These are phyloP conservation scores for Cephus spinipes DNA, from an alignment of 2,888 invertebrate species.

Conservation along the genomic window DNA sequence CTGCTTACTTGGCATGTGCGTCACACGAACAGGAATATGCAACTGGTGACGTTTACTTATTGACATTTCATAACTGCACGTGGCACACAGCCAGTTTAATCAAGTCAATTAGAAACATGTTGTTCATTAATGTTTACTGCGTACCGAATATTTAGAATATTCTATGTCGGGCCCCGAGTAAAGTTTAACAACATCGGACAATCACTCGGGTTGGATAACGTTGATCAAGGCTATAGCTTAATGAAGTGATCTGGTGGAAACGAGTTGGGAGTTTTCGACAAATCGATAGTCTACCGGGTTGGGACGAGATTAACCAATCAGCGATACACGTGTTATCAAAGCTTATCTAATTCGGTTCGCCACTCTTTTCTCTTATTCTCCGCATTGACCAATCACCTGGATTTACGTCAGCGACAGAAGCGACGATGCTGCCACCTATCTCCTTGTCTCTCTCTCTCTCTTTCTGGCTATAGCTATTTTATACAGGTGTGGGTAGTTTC, in stretches of 20 bases:
- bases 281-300: slow-evolving; percentile 32
- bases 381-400: background rate
- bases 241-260: slow-evolving; percentile 33
- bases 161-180: no score
- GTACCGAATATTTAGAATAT: no score
- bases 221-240: slow-evolving; percentile 15
- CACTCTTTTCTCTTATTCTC: background rate
- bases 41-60: no score
- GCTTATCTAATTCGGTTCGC: slow-evolving; percentile 32
- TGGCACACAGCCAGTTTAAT: no score
- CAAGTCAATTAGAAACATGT: no score
- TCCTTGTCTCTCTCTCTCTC: background rate
- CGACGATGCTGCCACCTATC: background rate
- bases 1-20: no score
- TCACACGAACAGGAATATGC: no score
- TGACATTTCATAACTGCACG: no score
- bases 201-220: no score
- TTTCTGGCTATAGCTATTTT: background rate
- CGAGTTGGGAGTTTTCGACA: slow-evolving; percentile 36
- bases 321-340: slow-evolving; percentile 51
- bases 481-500: background rate
- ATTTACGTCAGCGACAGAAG: background rate
- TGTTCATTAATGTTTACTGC: no score
- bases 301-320: slow-evolving; percentile 48
- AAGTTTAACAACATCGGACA: no score